Evolutionary conservation across 2,797 vertebrate genomes (phyloP).

Genomic region (Psittacula echo): DNA sequence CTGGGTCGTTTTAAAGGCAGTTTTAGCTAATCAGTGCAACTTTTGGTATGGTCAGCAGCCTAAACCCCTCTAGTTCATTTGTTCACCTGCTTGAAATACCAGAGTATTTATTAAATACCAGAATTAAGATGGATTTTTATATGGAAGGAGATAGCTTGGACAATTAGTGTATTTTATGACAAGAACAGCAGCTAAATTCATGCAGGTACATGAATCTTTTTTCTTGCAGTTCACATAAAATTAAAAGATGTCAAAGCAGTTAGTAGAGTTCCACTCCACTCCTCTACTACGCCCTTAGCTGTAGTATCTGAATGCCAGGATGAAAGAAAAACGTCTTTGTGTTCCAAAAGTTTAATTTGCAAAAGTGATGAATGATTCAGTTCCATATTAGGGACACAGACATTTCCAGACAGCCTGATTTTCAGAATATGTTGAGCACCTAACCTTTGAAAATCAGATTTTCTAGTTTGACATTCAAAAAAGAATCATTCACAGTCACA

Average conservation of each 20-base stretch:
- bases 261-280: background rate
- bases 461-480: background rate
- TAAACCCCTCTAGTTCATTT: background rate
- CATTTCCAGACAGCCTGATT: background rate
- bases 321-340: constrained; percentile 34
- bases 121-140: background rate
- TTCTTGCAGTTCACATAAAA: constrained; percentile 15
- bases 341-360: constrained; percentile 34
- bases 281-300: background rate
- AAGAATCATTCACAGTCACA: background rate
- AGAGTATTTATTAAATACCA: background rate
- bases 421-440: background rate
- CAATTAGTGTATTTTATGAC: constrained; percentile 15
- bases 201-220: constrained; percentile 35
- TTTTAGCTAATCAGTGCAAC: background rate
- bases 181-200: background rate
- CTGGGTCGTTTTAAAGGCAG: background rate
- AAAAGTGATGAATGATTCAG: constrained; percentile 32
- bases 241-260: constrained; percentile 35
- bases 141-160: background rate
- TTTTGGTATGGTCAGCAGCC: background rate
- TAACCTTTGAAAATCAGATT: constrained; percentile 26
- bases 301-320: background rate
- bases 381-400: background rate
- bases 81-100: background rate